phyloP scores from a whole-genome alignment of 2,797 vertebrate species.

The Coregonus sp. region DNA sequence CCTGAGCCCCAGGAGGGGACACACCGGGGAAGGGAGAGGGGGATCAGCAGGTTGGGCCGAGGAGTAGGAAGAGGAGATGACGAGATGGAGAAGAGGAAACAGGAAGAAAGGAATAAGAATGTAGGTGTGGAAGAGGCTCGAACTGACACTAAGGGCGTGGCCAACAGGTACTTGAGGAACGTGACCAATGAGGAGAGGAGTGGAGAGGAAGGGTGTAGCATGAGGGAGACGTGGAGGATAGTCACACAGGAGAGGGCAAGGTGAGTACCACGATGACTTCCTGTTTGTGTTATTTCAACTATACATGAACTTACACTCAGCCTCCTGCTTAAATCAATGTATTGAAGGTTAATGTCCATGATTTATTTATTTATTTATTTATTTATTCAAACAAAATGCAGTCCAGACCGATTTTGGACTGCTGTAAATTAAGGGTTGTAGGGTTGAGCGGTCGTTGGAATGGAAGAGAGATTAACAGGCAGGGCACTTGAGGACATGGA shows the following conservation, averaged over 20 bases:
- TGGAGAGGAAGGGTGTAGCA: constrained; percentile 44
- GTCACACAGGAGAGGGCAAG: constrained; percentile 71
- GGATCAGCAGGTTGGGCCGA: constrained; percentile 28
- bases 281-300: not conserved
- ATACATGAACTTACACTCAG: not conserved
- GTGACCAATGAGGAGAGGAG: constrained; percentile 62
- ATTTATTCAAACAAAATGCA: not conserved
- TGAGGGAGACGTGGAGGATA: constrained; percentile 42
- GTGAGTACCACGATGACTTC: constrained; percentile 45
- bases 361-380: not conserved
- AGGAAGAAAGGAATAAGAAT: constrained; percentile 42
- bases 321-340: not conserved
- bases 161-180: constrained; percentile 66
- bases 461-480: not conserved
- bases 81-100: constrained; percentile 36
- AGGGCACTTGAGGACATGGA: constrained; percentile 28
- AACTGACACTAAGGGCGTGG: constrained; percentile 51
- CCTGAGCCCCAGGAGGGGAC: constrained; percentile 44
- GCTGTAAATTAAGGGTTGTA: not conserved
- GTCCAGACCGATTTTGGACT: not conserved
- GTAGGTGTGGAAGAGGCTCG: constrained; percentile 35
- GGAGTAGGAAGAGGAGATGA: constrained; percentile 28
- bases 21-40: constrained; percentile 50
- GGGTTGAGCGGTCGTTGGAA: not conserved
- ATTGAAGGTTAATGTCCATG: not conserved